These are phyloP conservation scores for Antitype chi DNA, from an alignment of 2,888 invertebrate genomes.

Conservation along the genomic window DNA sequence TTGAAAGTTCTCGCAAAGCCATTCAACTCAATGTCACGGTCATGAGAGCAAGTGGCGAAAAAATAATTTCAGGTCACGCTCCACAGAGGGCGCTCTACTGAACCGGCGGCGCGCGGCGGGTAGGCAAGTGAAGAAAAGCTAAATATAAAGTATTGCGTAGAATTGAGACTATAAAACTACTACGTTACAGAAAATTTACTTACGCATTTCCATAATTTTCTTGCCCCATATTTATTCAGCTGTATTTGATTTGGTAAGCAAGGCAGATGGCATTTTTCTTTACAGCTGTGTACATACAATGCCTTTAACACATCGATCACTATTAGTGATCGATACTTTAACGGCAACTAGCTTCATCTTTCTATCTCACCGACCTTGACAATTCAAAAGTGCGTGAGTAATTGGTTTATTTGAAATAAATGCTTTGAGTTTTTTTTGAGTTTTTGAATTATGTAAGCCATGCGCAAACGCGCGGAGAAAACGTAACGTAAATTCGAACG, in stretches of 20 bases:
- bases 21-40: constrained; percentile 21
- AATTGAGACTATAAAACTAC: neutral
- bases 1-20: neutral
- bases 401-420: too few species aligned
- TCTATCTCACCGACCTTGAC: too few species aligned
- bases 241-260: neutral
- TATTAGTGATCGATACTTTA: too few species aligned
- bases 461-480: neutral
- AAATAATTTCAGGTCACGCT: constrained; percentile 23
- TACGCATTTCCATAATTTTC: neutral
- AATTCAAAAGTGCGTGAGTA: too few species aligned
- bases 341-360: too few species aligned
- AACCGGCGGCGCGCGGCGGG: too few species aligned
- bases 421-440: too few species aligned
- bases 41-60: neutral
- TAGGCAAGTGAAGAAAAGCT: neutral
- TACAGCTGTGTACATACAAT: neutral
- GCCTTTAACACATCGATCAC: neutral
- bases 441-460: too few species aligned
- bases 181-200: neutral
- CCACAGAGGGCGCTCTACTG: constrained; percentile 23
- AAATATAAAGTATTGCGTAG: neutral
- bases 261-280: neutral
- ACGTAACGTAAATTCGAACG: neutral
- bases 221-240: neutral